Base-by-base conservation (phyloP, 2,113 vertebrate genomes). In the Menura novaehollandiae region DNA sequence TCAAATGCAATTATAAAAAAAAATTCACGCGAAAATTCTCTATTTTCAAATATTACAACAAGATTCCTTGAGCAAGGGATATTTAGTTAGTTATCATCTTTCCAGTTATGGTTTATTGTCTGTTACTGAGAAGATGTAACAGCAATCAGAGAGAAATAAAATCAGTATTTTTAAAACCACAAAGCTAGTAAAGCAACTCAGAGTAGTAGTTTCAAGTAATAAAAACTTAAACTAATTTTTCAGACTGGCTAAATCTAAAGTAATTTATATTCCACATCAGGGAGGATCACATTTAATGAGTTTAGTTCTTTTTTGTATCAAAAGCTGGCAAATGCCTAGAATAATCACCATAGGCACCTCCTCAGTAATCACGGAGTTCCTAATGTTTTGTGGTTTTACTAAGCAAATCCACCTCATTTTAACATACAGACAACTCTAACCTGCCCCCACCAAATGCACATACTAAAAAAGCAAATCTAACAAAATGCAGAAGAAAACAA, bases 231-330 rank as follows among this genome's bases (percentile, higher is more conserved):
- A 68, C 11, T n/a, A 8, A 20, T 37, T 79, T 88, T 95, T 84
- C 10, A 89, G 32, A 64, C 22, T 46, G n/a, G 35, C 3, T 10
- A 63, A 44, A 75, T 24, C 43, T 73, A 12, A 87, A 86, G 52
- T 44, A 2, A 78, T 37, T 68, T 53, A 3, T n/a, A 71, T 63
- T 47, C 35, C 5, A 2, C 76, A 27, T 14, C 1, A 0, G 10
- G 8, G 10, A 88, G 23, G 28, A 74, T 46, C 63, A 60, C 33
- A 62, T 46, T 69, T 32, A 85, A 52, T 41, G 9, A 87, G 5
- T 37, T 55, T 14, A 69, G 23, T 15, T 79, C n/a, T 80, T 53
- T 21, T 51, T 68, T 3, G 1, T 68, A 87, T n/a, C 32, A 64
- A 59, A 90, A 85, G 39, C 47, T 87, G 32, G 73, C 39, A 92